Percentiles rank a stretch among this genome's conserved stretches.
Evolutionary conservation across 2,888 invertebrate species (phyloP).

Genomic region (Himalopsyche japonica): DNA sequence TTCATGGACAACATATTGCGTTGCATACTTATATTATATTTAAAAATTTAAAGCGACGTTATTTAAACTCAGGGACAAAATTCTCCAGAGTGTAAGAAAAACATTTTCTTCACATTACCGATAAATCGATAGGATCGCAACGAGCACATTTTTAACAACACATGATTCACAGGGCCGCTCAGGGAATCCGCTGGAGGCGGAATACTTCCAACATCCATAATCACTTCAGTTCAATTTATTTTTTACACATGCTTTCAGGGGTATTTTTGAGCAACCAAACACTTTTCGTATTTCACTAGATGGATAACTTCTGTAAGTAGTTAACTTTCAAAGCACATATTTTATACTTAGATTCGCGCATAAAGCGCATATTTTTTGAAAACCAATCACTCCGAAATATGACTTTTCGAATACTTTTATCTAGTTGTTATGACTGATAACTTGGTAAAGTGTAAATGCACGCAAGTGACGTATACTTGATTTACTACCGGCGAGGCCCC

Average conservation of each 20-base stretch:
- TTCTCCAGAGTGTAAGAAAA: neutral
- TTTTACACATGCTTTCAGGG: neutral
- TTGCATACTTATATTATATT: neutral
- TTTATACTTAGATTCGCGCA: neutral
- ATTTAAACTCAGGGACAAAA: neutral
- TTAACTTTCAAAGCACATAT: neutral
- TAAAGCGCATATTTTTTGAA: neutral
- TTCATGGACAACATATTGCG: too few relatives aligned
- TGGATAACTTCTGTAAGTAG: neutral
- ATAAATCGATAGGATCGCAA: neutral
- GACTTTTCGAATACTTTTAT: neutral
- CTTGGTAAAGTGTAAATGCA: neutral
- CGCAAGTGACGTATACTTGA: neutral
- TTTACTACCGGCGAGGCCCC: slow-evolving; percentile 3
- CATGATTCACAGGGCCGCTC: neutral
- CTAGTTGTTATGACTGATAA: neutral
- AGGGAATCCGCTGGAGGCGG: neutral
- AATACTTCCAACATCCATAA: neutral
- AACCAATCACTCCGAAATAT: neutral
- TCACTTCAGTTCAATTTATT: neutral
- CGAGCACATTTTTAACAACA: neutral
- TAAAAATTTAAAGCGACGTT: neutral
- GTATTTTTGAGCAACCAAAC: neutral
- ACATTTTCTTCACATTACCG: neutral
- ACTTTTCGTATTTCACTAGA: neutral